These are phyloP conservation scores for Sicus ferrugineus DNA, from an alignment of 2,888 invertebrate species.

Conservation along the genomic window DNA sequence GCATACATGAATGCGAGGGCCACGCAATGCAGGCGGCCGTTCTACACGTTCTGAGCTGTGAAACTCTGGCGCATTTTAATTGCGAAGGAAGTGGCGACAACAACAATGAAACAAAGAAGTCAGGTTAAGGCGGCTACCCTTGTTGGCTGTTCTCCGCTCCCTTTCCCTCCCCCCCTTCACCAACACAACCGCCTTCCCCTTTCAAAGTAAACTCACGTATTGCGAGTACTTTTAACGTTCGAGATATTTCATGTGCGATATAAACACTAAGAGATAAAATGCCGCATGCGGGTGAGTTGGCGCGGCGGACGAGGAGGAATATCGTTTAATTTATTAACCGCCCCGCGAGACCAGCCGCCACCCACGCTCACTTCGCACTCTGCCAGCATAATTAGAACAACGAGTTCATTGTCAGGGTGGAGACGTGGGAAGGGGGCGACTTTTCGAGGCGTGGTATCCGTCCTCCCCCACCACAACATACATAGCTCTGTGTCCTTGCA, in stretches of 20 bases:
- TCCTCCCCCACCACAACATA: no score
- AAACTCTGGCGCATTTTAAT: conserved; percentile 29
- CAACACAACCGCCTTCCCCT: not conserved
- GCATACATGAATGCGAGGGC: no score
- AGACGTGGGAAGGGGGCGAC: not conserved
- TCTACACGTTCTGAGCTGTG: conserved; percentile 22
- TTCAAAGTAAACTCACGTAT: not conserved
- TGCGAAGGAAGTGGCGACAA: conserved; percentile 21
- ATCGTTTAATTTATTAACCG: conserved; percentile 30
- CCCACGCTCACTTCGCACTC: conserved; percentile 19
- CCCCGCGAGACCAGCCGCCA: not conserved
- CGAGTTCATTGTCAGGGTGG: conserved; percentile 21
- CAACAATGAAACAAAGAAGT: not conserved
- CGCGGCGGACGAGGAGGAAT: not conserved
- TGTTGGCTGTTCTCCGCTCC: not conserved
- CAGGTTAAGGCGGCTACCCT: not conserved
- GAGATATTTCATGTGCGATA: conserved; percentile 21
- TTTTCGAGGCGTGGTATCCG: not conserved
- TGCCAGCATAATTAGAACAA: conserved; percentile 10
- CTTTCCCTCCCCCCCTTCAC: no score
- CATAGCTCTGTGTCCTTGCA: not conserved
- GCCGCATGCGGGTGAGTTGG: not conserved
- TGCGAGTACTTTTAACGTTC: conserved; percentile 9
- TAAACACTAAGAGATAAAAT: conserved; percentile 9
- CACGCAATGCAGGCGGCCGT: not conserved